phyloP scores from a whole-genome alignment of 2,113 vertebrate genomes.

The Vulpes ferrilata region DNA sequence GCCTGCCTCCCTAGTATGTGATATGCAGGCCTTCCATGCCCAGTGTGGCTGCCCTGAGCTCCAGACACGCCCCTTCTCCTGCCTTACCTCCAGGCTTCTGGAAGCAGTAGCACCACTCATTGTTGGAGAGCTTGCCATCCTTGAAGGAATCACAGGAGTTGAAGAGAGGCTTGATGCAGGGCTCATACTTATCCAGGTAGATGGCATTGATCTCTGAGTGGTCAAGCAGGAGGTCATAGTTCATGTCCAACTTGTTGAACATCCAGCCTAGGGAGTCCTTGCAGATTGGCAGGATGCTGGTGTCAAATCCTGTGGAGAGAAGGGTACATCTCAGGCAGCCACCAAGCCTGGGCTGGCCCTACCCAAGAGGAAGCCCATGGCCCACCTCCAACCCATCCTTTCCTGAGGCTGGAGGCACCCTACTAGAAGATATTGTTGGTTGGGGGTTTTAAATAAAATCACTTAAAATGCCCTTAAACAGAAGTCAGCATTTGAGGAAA shows the following conservation, averaged over 20 bases:
- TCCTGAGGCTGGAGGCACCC: too few relatives aligned
- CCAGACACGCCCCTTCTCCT: too few relatives aligned
- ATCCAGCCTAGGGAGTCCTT: conserved; percentile 99
- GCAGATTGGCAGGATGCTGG: conserved; percentile 98
- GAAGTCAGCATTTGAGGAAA: conserved; percentile 25
- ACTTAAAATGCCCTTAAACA: conserved; percentile 8
- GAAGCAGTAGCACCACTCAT: conserved; percentile 94
- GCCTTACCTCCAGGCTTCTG: conserved; percentile 92
- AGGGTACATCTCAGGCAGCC: background rate
- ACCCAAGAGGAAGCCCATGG: background rate
- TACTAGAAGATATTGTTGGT: background rate
- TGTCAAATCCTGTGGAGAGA: conserved; percentile 92
- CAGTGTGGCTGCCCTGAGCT: background rate
- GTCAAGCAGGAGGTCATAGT: conserved; percentile 97
- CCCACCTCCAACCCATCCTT: fast-evolving
- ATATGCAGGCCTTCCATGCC: background rate
- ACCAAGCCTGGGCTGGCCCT: too few relatives aligned
- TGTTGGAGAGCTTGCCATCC: conserved; percentile 94
- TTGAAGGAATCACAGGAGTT: conserved; percentile 94
- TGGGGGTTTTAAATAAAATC: background rate
- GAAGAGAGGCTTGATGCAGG: conserved; percentile 94
- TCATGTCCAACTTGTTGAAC: conserved; percentile 99
- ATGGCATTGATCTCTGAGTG: conserved; percentile 97
- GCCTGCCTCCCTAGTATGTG: background rate
- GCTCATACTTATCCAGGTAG: conserved; percentile 97